Conservation (phyloP, 2,888 invertebrate species). For the Melangyna quadrimaculata region DNA sequence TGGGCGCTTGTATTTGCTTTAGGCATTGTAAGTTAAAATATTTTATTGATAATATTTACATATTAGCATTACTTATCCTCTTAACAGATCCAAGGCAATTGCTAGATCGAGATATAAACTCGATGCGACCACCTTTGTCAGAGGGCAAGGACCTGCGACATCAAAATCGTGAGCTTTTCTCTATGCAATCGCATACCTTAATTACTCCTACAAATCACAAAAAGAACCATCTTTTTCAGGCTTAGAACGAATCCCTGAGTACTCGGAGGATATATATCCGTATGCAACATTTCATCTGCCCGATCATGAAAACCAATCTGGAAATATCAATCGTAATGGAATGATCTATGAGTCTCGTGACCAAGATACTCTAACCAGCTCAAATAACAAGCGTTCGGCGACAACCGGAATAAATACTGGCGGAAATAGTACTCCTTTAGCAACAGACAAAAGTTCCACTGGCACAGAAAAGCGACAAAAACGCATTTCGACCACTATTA, state of each 20-base stretch:
- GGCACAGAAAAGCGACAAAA: conserved; percentile 80
- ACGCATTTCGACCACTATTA: conserved; percentile 82
- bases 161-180: conserved; percentile 82
- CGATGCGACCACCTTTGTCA: conserved; percentile 74
- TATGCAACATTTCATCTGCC: conserved; percentile 84
- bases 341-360: conserved; percentile 77
- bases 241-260: conserved; percentile 83
- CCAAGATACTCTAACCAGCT: conserved; percentile 75
- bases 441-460: conserved; percentile 69
- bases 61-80: background rate
- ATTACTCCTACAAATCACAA: conserved; percentile 80
- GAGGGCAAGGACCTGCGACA: conserved; percentile 75
- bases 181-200: background rate
- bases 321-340: conserved; percentile 80
- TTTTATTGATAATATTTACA: background rate
- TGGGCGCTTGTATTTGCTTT: conserved; percentile 83
- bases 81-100: conserved; percentile 76
- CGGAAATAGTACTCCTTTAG: conserved; percentile 72
- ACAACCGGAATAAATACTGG: conserved; percentile 55
- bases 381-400: conserved; percentile 75
- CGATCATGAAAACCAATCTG: conserved; percentile 83
- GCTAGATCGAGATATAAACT: conserved; percentile 76
- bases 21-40: conserved; percentile 81
- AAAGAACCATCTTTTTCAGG: conserved; percentile 79
- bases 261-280: conserved; percentile 84